Evolutionary conservation across 2,797 vertebrate genomes (phyloP).

Genomic region (Poecile montanus): DNA sequence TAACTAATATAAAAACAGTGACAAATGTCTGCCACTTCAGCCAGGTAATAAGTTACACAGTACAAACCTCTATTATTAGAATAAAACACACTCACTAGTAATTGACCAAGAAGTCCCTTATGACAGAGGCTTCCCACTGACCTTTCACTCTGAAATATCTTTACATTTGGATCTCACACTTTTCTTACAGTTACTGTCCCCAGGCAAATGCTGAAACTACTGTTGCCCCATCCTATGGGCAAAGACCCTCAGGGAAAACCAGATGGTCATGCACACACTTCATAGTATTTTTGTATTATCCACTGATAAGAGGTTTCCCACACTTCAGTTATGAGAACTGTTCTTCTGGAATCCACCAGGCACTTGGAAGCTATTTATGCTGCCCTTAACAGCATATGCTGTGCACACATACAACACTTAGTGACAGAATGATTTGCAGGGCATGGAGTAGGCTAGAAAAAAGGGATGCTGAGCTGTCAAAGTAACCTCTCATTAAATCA

Average conservation of each 20-base stretch:
- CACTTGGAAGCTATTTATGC: slow-evolving; percentile 45
- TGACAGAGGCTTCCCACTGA: not conserved
- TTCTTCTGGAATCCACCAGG: slow-evolving; percentile 14
- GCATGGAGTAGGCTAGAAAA: not conserved
- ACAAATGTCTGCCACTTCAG: not conserved
- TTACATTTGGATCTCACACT: not conserved
- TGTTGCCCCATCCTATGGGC: not conserved
- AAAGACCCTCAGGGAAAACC: slow-evolving; percentile 1
- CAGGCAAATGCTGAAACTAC: not conserved
- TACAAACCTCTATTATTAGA: not conserved
- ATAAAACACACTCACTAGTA: not conserved
- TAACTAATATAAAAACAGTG: not conserved
- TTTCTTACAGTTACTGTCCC: not conserved
- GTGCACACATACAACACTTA: not conserved
- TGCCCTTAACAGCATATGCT: slow-evolving; percentile 24
- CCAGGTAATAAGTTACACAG: not conserved
- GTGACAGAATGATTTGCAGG: slow-evolving; percentile 61
- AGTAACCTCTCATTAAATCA: slow-evolving; percentile 58
- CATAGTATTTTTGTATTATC: not conserved
- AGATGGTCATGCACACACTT: not conserved
- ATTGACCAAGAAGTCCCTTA: not conserved
- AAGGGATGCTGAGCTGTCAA: slow-evolving; percentile 44
- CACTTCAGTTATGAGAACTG: slow-evolving; percentile 15
- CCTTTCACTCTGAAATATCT: not conserved
- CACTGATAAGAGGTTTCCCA: slow-evolving; percentile 27